Evolutionary conservation across 2,888 invertebrate genomes (phyloP).

Genomic region (Lamellibrachia columna): DNA sequence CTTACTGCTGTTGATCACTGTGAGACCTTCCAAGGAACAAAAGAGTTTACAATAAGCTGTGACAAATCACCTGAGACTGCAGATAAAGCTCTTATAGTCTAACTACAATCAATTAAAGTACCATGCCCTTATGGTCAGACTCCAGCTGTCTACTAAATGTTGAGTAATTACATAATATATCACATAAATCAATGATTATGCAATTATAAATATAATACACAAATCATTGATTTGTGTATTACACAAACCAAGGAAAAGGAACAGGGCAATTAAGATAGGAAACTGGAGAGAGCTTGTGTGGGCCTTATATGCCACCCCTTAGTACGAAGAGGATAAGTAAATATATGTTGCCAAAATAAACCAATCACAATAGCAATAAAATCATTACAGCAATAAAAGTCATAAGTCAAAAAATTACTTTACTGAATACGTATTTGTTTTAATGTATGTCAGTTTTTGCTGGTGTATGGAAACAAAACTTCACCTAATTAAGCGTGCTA

Average conservation of each 20-base stretch:
- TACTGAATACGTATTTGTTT: neutral
- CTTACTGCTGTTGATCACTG: neutral
- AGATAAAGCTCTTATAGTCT: neutral
- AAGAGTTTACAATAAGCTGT: neutral
- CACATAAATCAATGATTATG: too few relatives aligned
- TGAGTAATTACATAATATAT: neutral
- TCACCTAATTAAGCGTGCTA: too few relatives aligned
- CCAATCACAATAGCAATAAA: neutral
- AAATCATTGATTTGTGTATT: neutral
- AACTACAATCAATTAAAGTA: neutral
- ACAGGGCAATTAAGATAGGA: neutral
- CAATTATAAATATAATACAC: neutral
- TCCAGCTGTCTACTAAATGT: neutral
- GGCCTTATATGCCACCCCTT: neutral
- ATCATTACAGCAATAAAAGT: neutral
- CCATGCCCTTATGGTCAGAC: neutral
- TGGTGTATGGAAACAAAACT: too few relatives aligned
- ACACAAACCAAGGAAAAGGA: neutral
- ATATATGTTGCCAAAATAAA: conserved; percentile 17
- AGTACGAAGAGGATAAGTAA: neutral
- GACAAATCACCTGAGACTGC: neutral
- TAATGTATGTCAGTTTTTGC: neutral
- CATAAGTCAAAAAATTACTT: neutral
- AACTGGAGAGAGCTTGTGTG: neutral
- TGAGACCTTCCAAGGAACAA: neutral